Percentiles rank a stretch among this genome's conserved stretches.
phyloP scores from a whole-genome alignment of 2,113 vertebrate species.

The Chunga burmeisteri region DNA sequence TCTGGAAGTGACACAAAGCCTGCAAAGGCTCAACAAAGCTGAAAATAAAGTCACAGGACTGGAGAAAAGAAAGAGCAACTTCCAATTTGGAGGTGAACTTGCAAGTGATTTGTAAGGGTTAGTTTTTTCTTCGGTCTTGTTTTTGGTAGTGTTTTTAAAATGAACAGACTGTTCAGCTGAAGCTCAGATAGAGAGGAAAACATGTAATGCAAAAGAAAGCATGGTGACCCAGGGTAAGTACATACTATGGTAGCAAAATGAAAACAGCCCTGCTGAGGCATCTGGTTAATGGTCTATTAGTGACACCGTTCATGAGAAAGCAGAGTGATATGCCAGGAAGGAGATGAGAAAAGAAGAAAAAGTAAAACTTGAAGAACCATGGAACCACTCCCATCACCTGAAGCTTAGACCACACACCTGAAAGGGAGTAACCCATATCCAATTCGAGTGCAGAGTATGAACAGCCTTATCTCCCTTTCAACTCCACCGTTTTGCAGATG shows the following conservation, averaged over 20 bases:
- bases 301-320: slow-evolving; percentile 18
- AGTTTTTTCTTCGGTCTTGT: neutral
- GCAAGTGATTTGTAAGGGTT: neutral
- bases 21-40: neutral
- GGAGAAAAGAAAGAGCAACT: neutral
- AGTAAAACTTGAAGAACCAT: slow-evolving; percentile 12
- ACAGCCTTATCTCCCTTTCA: neutral
- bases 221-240: neutral
- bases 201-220: neutral
- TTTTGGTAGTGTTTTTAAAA: neutral
- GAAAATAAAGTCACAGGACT: neutral
- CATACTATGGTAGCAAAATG: neutral
- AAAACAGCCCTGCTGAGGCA: neutral
- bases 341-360: neutral
- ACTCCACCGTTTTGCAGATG: neutral
- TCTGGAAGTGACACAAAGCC: neutral
- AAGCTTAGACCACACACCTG: slow-evolving; percentile 61
- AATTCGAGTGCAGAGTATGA: neutral
- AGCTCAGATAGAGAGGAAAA: neutral
- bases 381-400: slow-evolving; percentile 38
- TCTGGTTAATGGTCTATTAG: neutral
- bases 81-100: neutral
- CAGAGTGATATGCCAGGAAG: neutral
- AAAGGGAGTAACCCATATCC: neutral
- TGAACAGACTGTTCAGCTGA: neutral